phyloP scores from a whole-genome alignment of 2,888 invertebrate species.

The Cheilosia pagana region DNA sequence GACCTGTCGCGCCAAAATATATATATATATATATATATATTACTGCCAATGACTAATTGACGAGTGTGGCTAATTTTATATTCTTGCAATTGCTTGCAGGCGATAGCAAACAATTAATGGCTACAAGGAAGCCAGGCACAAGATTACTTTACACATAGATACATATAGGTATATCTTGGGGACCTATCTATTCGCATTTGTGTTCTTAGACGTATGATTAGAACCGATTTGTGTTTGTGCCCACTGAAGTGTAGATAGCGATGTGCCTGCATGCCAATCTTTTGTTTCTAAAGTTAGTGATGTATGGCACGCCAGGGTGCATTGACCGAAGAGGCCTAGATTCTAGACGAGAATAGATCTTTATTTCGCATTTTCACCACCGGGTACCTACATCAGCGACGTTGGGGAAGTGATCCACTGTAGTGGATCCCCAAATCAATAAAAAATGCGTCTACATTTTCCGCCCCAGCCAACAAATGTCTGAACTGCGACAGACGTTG shows the following conservation, averaged over 20 bases:
- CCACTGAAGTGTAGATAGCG: neutral
- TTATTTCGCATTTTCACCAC: neutral
- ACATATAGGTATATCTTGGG: neutral
- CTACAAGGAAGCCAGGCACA: neutral
- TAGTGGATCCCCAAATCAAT: no score
- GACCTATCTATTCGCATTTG: neutral
- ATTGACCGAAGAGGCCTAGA: constrained; percentile 2
- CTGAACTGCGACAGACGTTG: constrained; percentile 1
- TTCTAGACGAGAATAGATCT: constrained; percentile 10
- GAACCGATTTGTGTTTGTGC: neutral
- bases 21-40: no score
- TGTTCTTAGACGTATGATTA: neutral
- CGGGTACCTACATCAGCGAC: no score
- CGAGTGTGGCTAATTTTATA: constrained; percentile 32
- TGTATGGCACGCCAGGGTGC: constrained; percentile 1
- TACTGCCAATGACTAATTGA: constrained; percentile 43
- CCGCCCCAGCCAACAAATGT: neutral
- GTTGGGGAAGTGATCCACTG: no score
- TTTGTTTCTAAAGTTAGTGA: neutral
- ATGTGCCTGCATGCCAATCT: neutral
- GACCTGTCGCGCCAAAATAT: no score
- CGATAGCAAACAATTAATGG: neutral
- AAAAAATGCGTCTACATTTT: no score
- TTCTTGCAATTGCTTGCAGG: neutral
- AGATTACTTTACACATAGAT: neutral